Base-by-base conservation (phyloP, 2,797 vertebrate species). In the Enteromius viviparus region DNA sequence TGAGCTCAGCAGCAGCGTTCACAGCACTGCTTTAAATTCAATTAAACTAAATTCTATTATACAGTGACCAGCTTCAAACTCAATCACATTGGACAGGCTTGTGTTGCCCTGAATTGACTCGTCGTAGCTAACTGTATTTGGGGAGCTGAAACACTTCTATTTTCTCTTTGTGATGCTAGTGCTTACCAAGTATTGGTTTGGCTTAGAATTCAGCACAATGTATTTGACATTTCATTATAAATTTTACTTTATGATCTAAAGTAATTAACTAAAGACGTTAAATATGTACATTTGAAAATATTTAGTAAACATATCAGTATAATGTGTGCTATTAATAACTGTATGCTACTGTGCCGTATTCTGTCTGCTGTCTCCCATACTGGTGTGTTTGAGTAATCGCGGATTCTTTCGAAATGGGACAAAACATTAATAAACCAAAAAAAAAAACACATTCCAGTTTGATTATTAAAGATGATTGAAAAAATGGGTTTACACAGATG, bases 41-140 rank as follows among this genome's bases (percentile, higher is more conserved):
- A 94, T 94, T 89, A 0, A 85, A 66, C 23, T 62, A 89, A 93
- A 94, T 93, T 92, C 76, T 83, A 89, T 94, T 93, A 92, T 85
- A 83, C 68, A 79, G 60, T 81, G 51, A 37, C 53, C 66, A 37
- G 70, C 45, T 76, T 84, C 37, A 71, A 82, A 74, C 68, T 77
- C 45, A 55, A 66, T 62, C 68, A 71, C 42, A 32, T 37, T 78
- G 64, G 29, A 76, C 47, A 64, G 40, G 45, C 29, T 68, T 80
- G 40, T 68, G 60, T 32, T 58, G 11, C 15, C 49, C 60, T 69
- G 10, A 64, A 40, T 21, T 68, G 23, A 49, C 75, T 47, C 29
- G 9, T 62, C n/a, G 17, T 47, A 47, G 40, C 40, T 78, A 62
- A 53, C 64, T 66, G 8, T 66, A 78, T 83, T 74, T 72, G 5